Conservation (phyloP, 1,140 invertebrate genomes). For the Rhagoletis pomonella region DNA sequence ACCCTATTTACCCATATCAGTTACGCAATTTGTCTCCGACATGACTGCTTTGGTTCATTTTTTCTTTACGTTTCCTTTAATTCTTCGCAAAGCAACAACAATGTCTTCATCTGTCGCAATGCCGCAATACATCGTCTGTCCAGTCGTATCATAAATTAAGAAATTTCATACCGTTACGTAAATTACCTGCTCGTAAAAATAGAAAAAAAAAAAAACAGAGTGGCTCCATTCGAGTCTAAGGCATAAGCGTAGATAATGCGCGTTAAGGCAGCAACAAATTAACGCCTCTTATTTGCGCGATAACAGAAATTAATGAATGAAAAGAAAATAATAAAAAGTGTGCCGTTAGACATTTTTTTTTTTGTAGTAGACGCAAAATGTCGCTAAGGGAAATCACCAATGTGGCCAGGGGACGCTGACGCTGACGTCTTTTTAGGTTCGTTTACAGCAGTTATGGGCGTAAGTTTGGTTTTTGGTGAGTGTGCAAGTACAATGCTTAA, state of each 20-base stretch:
- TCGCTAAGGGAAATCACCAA: not conserved
- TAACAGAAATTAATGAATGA: conserved; percentile 32
- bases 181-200: conserved; percentile 72
- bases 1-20: too few relatives aligned
- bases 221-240: conserved; percentile 3
- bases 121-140: not conserved
- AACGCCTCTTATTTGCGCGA: conserved; percentile 57
- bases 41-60: not conserved
- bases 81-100: not conserved
- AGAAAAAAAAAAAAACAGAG: not conserved
- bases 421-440: not conserved
- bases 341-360: not conserved
- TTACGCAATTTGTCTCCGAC: not conserved
- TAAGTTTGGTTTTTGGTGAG: not conserved
- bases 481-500: not conserved
- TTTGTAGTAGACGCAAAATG: not conserved
- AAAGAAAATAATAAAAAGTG: conserved; percentile 35
- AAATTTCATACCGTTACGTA: conserved; percentile 73
- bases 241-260: conserved; percentile 34
- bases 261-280: conserved; percentile 6
- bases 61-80: not conserved
- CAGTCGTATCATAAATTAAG: conserved; percentile 67
- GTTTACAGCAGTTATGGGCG: not conserved
- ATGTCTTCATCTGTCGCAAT: conserved; percentile 1
- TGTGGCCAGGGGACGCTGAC: not conserved